Evolutionary conservation across 2,113 vertebrate species (phyloP).

Genomic region (Phyllostomus hastatus): DNA sequence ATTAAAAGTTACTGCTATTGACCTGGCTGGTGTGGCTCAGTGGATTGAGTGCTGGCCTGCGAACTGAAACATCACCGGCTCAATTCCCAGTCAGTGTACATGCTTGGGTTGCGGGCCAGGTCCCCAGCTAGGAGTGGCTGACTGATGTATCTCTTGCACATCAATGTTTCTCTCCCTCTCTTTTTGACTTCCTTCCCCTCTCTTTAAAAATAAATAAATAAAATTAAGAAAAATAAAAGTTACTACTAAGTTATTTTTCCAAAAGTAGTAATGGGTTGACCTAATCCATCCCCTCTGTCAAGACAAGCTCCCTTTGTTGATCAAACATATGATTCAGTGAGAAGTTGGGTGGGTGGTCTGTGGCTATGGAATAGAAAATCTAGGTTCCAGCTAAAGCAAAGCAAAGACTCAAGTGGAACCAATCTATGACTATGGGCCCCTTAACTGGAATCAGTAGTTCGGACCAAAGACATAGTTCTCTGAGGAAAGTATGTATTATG

Average conservation of each 20-base stretch:
- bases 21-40: too few relatives aligned
- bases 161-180: too few relatives aligned
- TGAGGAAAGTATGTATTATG: neutral
- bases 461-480: neutral
- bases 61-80: too few relatives aligned
- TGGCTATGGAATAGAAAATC: neutral
- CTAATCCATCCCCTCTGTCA: neutral
- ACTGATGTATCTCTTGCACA: too few relatives aligned
- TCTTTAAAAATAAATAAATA: too few relatives aligned
- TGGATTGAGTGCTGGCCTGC: too few relatives aligned
- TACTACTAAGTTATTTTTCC: neutral
- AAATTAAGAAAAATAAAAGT: neutral
- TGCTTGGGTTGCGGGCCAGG: too few relatives aligned
- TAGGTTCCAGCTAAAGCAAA: neutral
- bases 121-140: too few relatives aligned
- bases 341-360: neutral
- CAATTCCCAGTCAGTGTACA: too few relatives aligned
- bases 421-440: neutral
- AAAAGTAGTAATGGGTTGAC: neutral
- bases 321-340: neutral
- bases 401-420: neutral
- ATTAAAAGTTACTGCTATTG: neutral
- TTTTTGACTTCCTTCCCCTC: too few relatives aligned
- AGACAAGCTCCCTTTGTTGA: neutral
- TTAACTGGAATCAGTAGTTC: neutral